These are phyloP conservation scores for Noctilio leporinus DNA, from an alignment of 2,113 vertebrate genomes.

Conservation along the genomic window DNA sequence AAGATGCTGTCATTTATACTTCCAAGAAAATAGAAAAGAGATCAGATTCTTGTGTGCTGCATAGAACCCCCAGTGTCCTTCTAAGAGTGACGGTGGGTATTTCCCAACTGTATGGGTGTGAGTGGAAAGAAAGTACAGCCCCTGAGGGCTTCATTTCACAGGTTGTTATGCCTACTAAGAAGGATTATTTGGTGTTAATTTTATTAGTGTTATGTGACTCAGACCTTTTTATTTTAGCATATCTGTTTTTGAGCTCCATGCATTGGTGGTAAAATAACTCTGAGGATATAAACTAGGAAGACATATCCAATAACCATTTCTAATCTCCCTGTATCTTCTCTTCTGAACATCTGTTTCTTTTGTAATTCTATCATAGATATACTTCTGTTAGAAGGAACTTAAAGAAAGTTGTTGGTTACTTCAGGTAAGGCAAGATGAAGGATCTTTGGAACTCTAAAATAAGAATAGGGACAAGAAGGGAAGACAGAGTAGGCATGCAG, in stretches of 20 bases:
- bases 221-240: background rate
- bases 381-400: background rate
- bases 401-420: background rate
- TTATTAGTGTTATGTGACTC: background rate
- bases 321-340: background rate
- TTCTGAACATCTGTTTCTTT: background rate
- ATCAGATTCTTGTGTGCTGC: background rate
- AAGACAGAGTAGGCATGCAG: background rate
- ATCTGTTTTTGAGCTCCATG: background rate
- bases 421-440: background rate
- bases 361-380: background rate
- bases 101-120: background rate
- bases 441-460: background rate
- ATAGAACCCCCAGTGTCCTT: background rate
- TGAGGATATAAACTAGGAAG: background rate
- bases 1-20: background rate
- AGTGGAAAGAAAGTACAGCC: background rate
- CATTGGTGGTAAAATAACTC: background rate
- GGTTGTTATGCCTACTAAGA: background rate
- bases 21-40: background rate
- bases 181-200: background rate
- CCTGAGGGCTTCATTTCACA: background rate
- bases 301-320: background rate
- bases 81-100: background rate
- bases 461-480: background rate